These are phyloP conservation scores for Odontomyia ornata DNA, from an alignment of 2,888 invertebrate genomes.

Conservation along the genomic window DNA sequence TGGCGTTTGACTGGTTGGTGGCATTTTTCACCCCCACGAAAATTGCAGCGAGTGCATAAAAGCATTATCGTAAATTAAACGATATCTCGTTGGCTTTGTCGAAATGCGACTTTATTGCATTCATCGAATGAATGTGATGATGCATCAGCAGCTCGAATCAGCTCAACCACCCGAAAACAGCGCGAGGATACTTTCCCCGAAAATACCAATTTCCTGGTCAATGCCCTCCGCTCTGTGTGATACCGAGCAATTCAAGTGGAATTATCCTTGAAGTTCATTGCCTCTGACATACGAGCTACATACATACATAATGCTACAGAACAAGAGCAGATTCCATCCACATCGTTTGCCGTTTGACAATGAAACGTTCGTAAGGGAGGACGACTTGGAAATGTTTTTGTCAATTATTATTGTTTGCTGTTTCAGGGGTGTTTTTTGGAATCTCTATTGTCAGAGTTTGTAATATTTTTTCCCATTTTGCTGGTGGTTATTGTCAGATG, in stretches of 20 bases:
- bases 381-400: too few relatives aligned
- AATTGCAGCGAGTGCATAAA: neutral
- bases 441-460: too few relatives aligned
- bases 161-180: neutral
- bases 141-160: neutral
- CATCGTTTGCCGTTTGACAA: too few relatives aligned
- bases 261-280: conserved; percentile 13
- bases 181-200: neutral
- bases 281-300: neutral
- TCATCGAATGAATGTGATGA: neutral
- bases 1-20: neutral
- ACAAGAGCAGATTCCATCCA: too few relatives aligned
- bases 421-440: too few relatives aligned
- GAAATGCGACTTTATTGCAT: conserved; percentile 3
- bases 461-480: too few relatives aligned
- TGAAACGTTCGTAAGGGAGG: too few relatives aligned
- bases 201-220: conserved; percentile 7
- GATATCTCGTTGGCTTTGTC: neutral
- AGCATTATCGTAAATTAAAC: conserved; percentile 9
- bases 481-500: too few relatives aligned
- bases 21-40: neutral
- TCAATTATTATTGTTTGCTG: too few relatives aligned
- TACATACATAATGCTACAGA: too few relatives aligned
- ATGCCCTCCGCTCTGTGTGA: neutral
- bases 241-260: conserved; percentile 2